Conservation (phyloP, 2,113 vertebrate species). For the Phalacrocorax pelagicus region DNA sequence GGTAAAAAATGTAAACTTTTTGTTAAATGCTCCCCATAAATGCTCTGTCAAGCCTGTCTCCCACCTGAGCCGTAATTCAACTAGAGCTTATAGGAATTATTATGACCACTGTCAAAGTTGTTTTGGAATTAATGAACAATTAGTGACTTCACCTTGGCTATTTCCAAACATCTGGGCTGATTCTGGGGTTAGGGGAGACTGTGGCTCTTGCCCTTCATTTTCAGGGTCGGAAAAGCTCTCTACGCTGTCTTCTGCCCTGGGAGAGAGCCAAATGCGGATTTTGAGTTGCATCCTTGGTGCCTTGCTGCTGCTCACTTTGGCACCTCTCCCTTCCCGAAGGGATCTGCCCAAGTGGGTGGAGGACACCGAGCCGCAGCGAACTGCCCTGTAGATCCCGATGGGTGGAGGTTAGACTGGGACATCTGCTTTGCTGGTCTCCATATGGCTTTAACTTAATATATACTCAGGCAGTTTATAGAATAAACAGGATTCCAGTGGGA, state of each 20-base stretch:
- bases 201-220: rapidly evolving
- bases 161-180: neutral
- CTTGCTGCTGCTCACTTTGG: neutral
- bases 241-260: rapidly evolving
- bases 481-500: neutral
- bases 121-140: neutral
- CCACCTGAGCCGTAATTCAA: neutral
- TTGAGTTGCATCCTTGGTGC: rapidly evolving
- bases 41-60: neutral
- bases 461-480: rapidly evolving
- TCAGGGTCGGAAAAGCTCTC: neutral
- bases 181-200: neutral
- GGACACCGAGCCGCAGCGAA: rapidly evolving
- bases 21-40: too few relatives aligned
- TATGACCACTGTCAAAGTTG: neutral
- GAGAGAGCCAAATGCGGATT: neutral
- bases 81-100: neutral
- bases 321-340: neutral
- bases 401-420: neutral
- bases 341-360: neutral
- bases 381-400: neutral
- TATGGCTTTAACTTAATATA: neutral
- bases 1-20: neutral
- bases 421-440: neutral
- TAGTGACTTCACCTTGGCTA: neutral